Base-by-base conservation (phyloP, 2,888 invertebrate genomes). In the Andrena trimmerana region DNA sequence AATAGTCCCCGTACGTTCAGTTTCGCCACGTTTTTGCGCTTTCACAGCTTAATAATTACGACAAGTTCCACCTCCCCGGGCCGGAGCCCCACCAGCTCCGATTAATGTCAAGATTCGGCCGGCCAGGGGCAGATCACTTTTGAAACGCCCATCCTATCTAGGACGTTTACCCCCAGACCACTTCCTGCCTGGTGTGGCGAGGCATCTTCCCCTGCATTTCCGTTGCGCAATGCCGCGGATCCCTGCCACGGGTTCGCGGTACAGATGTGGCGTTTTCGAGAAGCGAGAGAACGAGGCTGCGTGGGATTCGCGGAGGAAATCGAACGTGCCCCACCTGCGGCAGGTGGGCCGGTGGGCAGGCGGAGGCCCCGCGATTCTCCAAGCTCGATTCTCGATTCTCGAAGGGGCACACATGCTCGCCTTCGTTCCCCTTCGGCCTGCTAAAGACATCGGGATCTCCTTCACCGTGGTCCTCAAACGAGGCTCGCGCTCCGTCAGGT, bases 381-480 rank as follows among this genome's bases (percentile, higher is more conserved):
- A 83, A 83, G 84, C 89, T 90, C 91, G 90, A 88, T 88, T 89
- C 90, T 90, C 86, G 88, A 91, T 89, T 89, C 90, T 88, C 86
- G 88, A 89, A 85, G 89, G 89, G 88, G 87, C 90, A 88, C 90
- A 90, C 89, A 89, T 90, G 89, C 90, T 89, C 89, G 88, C 87
- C 88, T 86, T 90, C 90, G 88, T 89, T 89, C 90, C 83, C 90
- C 81, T 87, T 89, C 90, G 85, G 75, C 86, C 78, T 85, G 81
- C 85, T 91, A 93, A 70, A 93, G 93, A 93, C 93, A 92, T 93
- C 92, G 91, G 92, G 90, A 91, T 92, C 93, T 92, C 92, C 92
- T 92, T 92, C 93, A 90, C 90, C 87, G 90, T 90, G 91, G 91
- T 92, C 90, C 93, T 93, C 94, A 94, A 94, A 94, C 94, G 93